Base-by-base conservation (phyloP, 2,113 vertebrate species). In the Glareola pratincola region DNA sequence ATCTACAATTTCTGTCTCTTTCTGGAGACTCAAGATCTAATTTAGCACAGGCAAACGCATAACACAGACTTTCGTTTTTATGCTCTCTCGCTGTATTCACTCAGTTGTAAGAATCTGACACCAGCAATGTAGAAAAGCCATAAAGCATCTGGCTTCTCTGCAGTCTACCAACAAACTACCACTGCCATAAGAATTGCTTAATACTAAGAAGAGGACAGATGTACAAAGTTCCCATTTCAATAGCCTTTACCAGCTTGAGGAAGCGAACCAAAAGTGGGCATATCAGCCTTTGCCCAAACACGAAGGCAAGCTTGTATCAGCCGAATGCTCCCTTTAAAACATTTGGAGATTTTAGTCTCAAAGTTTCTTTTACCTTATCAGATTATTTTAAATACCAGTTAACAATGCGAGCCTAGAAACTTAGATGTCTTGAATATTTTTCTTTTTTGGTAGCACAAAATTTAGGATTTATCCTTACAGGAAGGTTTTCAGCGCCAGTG, bases 61-160 rank as follows among this genome's bases (percentile, higher is more conserved):
- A 54, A 75, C 23, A 86, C 24, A 62, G n/a, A 63, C 54, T 94
- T 92, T 41, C 0, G 0, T 24, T 97, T 96, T 93, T 85, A 59
- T 91, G 36, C 54, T 94, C 50, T 90, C 67, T 43, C 6, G 22
- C 91, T 91, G 63, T 82, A 92, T 90, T 92, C 64, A 37, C 60
- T 63, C 87, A 72, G 72, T 90, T 75, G 43, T 93, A 95, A 86
- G 77, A 78, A 79, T 94, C 91, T 96, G 96, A 97, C 92, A 96
- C 86, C 73, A 92, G 53, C 36, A 82, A 59, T 20, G 67, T 41
- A 88, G 50, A 85, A 95, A 91, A 71, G 43, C 84, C 66, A 87
- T 41, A 93, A 95, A 97, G 95, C 96, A 97, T 94, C 96, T 96
- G 96, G 94, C 85, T 95, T 94, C 92, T 88, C 89, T 51, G 51